These are phyloP conservation scores for Cantharis rufa DNA, from an alignment of 2,888 invertebrate genomes.

Conservation along the genomic window DNA sequence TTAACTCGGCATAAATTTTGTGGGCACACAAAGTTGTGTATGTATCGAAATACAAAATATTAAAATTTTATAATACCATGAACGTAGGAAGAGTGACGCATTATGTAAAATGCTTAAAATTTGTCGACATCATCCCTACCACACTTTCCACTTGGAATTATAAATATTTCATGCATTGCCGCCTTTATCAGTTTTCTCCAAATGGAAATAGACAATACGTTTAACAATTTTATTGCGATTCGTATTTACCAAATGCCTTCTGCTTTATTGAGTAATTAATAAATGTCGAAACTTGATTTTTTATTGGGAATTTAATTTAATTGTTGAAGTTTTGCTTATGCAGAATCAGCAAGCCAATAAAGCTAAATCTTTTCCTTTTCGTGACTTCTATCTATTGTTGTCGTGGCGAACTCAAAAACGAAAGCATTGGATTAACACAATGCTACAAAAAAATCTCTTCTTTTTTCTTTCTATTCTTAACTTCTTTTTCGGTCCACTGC, in stretches of 20 bases:
- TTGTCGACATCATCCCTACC: not conserved
- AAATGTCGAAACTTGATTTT: too few relatives aligned
- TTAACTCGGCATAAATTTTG: conserved; percentile 22
- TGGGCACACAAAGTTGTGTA: not conserved
- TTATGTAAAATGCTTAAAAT: not conserved
- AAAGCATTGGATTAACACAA: too few relatives aligned
- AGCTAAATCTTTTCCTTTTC: too few relatives aligned
- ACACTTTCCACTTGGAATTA: not conserved
- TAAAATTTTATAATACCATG: not conserved
- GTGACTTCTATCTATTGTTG: too few relatives aligned
- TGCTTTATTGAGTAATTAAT: not conserved
- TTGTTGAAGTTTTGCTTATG: too few relatives aligned
- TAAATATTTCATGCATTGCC: not conserved
- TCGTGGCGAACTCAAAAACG: too few relatives aligned
- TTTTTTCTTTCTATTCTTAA: too few relatives aligned
- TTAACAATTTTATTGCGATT: not conserved
- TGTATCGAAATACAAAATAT: not conserved
- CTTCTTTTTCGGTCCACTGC: too few relatives aligned
- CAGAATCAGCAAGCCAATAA: too few relatives aligned
- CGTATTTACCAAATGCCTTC: too few relatives aligned
- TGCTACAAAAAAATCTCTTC: too few relatives aligned
- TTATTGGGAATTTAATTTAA: too few relatives aligned
- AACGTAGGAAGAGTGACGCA: not conserved
- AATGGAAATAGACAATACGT: not conserved
- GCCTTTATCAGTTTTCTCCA: not conserved